These are phyloP conservation scores for Nymphalis io DNA, from an alignment of 1,140 invertebrate species.

Conservation along the genomic window DNA sequence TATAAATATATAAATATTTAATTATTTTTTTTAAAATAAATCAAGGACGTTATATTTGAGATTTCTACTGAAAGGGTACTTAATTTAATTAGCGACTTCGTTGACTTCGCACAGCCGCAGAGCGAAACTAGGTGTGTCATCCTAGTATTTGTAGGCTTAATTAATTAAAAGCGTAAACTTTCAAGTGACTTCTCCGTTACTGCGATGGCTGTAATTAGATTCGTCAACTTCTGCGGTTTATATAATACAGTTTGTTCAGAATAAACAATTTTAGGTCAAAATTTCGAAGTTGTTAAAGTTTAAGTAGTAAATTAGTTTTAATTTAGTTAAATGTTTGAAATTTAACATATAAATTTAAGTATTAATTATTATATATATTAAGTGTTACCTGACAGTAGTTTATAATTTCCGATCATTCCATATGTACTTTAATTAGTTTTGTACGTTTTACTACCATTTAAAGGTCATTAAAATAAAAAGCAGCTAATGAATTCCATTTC, in stretches of 20 bases:
- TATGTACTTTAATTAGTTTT: too few species aligned
- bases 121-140: constrained; percentile 43
- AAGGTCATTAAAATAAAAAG: too few species aligned
- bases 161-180: constrained; percentile 72
- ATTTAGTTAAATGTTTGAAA: too few species aligned
- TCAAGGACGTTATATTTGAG: neutral
- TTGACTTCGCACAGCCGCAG: constrained; percentile 39
- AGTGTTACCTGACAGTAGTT: too few species aligned
- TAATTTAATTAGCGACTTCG: constrained; percentile 39
- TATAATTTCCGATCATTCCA: too few species aligned
- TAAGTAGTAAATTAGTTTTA: too few species aligned
- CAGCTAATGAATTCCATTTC: too few species aligned
- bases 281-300: neutral
- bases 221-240: constrained; percentile 28
- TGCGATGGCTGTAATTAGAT: constrained; percentile 47
- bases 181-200: constrained; percentile 54
- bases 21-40: neutral
- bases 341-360: too few species aligned
- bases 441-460: too few species aligned
- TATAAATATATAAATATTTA: neutral
- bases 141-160: constrained; percentile 52
- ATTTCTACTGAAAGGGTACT: constrained; percentile 12
- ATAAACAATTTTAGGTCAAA: constrained; percentile 6
- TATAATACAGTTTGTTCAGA: neutral
- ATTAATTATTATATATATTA: too few species aligned